phyloP scores from a whole-genome alignment of 2,888 invertebrate species.

The Drosophila putrida region DNA sequence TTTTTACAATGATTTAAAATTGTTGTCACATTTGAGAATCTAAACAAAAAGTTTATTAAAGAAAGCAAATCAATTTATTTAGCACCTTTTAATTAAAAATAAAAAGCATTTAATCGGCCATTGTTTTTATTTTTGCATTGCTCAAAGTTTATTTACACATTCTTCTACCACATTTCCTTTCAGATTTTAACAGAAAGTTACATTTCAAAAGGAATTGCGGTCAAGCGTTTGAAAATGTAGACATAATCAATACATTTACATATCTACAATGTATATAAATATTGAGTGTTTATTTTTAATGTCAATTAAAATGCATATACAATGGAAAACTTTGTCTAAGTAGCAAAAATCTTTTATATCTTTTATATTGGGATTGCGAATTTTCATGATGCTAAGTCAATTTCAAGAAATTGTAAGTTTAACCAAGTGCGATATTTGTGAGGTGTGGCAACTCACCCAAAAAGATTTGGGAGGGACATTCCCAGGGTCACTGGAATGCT shows the following conservation, averaged over 20 bases:
- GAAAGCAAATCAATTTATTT: background rate
- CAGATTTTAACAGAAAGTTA: slow-evolving; percentile 2
- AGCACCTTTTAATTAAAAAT: slow-evolving; percentile 1
- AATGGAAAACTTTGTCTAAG: background rate
- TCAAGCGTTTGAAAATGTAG: too few relatives aligned
- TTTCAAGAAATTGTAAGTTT: background rate
- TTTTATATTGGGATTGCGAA: too few relatives aligned
- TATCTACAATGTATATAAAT: background rate
- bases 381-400: background rate
- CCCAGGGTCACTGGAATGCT: too few relatives aligned
- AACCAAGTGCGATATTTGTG: background rate
- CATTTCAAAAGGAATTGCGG: background rate
- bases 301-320: slow-evolving; percentile 16
- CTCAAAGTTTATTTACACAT: slow-evolving; percentile 5
- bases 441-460: background rate
- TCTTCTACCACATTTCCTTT: slow-evolving; percentile 1
- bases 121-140: slow-evolving; percentile 5
- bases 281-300: background rate
- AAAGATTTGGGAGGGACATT: background rate
- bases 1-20: background rate
- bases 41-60: background rate
- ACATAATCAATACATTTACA: background rate
- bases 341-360: background rate
- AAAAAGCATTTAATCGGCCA: background rate
- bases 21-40: background rate